These are phyloP conservation scores for Gymnopithys bicolor DNA, from an alignment of 2,797 vertebrate genomes.

Conservation along the genomic window DNA sequence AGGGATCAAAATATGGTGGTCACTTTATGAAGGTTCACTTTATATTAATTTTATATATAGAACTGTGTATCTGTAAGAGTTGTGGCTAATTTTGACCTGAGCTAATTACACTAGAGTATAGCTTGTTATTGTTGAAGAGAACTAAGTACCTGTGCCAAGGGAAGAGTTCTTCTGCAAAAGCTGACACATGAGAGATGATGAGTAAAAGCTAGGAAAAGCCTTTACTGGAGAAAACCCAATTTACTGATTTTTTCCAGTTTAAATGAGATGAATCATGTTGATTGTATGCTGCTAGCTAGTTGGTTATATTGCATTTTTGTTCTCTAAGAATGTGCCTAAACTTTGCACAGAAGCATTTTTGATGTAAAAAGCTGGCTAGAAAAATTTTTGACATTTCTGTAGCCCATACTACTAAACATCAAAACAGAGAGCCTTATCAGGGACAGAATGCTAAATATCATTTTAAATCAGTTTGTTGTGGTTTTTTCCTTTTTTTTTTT, in stretches of 20 bases:
- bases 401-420: not conserved
- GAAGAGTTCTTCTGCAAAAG: not conserved
- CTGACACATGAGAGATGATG: not conserved
- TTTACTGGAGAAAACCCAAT: not conserved
- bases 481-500: not conserved
- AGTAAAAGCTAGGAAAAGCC: not conserved
- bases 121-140: not conserved
- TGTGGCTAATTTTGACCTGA: not conserved
- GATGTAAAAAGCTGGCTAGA: constrained; percentile 8
- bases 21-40: not conserved
- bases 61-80: not conserved
- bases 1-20: not conserved
- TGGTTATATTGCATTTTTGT: constrained; percentile 34
- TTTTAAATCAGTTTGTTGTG: not conserved
- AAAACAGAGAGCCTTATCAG: constrained; percentile 34
- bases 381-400: constrained; percentile 55
- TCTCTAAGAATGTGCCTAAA: constrained; percentile 40
- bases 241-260: not conserved
- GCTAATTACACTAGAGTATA: not conserved
- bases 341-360: constrained; percentile 40
- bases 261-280: constrained; percentile 29
- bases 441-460: not conserved
- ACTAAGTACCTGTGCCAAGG: not conserved
- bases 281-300: constrained; percentile 36
- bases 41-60: not conserved